phyloP scores from a whole-genome alignment of 2,113 vertebrate genomes.

The Geococcyx californianus region DNA sequence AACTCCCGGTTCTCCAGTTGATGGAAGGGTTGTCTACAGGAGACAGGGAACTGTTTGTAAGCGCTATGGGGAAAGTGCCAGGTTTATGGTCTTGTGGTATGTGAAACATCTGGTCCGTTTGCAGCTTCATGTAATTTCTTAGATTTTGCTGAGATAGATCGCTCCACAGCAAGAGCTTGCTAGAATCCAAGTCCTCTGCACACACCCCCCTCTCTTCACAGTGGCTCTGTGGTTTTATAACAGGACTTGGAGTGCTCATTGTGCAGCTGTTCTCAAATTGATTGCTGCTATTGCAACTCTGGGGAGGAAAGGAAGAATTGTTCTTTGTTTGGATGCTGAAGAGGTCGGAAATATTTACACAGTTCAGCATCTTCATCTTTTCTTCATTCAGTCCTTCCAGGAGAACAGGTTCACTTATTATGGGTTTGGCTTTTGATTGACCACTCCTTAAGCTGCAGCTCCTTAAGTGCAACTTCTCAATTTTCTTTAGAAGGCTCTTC shows the following conservation, averaged over 20 bases:
- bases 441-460: constrained; percentile 60
- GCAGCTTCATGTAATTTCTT: constrained; percentile 56
- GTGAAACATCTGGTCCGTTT: constrained; percentile 75
- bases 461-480: constrained; percentile 83
- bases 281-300: constrained; percentile 70
- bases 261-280: constrained; percentile 80
- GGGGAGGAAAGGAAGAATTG: constrained; percentile 62
- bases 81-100: constrained; percentile 85
- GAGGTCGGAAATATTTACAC: constrained; percentile 69
- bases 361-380: constrained; percentile 69
- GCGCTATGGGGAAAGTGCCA: constrained; percentile 85
- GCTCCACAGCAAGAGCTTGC: constrained; percentile 34
- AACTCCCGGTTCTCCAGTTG: constrained; percentile 87
- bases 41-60: constrained; percentile 68
- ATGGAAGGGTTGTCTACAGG: constrained; percentile 70
- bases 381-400: constrained; percentile 75
- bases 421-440: constrained; percentile 29
- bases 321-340: constrained; percentile 48
- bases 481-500: constrained; percentile 81
- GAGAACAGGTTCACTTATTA: constrained; percentile 74
- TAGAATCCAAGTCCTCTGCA: constrained; percentile 21
- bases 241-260: constrained; percentile 73
- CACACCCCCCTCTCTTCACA: neutral
- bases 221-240: constrained; percentile 32
- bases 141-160: constrained; percentile 40